Evolutionary conservation across 1,140 invertebrate species (phyloP).

Genomic region (Scaptomyza hsui): DNA sequence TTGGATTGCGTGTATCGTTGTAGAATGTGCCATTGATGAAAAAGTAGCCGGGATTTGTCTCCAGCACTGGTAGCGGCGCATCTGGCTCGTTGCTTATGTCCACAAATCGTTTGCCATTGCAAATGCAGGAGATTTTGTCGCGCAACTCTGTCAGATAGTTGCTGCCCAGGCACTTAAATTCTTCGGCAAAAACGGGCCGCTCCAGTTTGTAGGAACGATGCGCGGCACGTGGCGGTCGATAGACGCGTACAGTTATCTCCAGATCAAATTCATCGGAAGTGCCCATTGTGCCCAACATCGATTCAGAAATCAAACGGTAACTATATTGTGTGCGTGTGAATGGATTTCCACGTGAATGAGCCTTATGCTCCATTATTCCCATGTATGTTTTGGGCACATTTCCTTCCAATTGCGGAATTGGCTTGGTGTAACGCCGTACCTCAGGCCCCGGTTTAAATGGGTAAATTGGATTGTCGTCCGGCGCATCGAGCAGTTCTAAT

Average conservation of each 20-base stretch:
- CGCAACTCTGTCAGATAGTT: constrained; percentile 87
- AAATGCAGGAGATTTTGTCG: constrained; percentile 88
- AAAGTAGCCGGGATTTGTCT: constrained; percentile 88
- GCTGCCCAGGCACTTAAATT: constrained; percentile 87
- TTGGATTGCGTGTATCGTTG: constrained; percentile 87
- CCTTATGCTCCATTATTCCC: constrained; percentile 42
- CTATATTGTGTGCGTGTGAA: constrained; percentile 54
- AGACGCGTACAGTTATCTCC: constrained; percentile 84
- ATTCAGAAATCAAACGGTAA: constrained; percentile 31
- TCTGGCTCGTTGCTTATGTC: constrained; percentile 87
- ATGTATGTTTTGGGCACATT: constrained; percentile 45
- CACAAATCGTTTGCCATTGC: constrained; percentile 86
- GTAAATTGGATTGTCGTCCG: constrained; percentile 45
- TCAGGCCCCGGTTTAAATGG: constrained; percentile 48
- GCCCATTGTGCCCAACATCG: not conserved
- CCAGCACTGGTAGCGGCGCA: constrained; percentile 82
- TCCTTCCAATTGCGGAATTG: constrained; percentile 14
- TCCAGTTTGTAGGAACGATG: constrained; percentile 69
- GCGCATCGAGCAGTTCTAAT: constrained; percentile 36
- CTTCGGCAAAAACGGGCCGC: constrained; percentile 85
- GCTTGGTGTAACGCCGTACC: constrained; percentile 13
- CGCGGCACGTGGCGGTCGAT: constrained; percentile 80
- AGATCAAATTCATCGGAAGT: constrained; percentile 60
- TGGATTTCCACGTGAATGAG: constrained; percentile 26
- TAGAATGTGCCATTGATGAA: constrained; percentile 92